A percentile compares a stretch with the other conserved stretches of the same genome.
phyloP scores from a whole-genome alignment of 2,113 vertebrate species.

The Halcyon senegalensis region DNA sequence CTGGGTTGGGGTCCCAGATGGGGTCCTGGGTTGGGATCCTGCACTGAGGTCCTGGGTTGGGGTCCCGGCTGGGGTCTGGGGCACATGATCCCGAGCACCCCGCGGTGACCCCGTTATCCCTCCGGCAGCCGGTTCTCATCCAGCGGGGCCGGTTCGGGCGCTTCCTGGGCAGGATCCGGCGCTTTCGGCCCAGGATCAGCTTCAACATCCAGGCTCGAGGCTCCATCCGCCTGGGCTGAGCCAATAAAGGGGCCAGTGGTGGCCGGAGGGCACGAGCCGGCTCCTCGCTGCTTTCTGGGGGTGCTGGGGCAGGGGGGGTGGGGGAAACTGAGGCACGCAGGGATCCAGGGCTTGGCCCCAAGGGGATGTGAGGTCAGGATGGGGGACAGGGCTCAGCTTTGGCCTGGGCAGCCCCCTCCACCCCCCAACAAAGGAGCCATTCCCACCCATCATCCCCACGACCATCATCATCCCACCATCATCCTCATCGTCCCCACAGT shows the following conservation, averaged over 20 bases:
- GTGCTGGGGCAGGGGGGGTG: too few relatives aligned
- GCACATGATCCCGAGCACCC: too few relatives aligned
- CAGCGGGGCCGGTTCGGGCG: slow-evolving; percentile 31
- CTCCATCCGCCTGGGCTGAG: background rate
- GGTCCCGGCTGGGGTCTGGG: too few relatives aligned
- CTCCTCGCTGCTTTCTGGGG: background rate
- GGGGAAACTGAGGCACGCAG: background rate
- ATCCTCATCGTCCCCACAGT: background rate
- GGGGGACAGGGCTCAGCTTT: background rate
- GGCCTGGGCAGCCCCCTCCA: too few relatives aligned
- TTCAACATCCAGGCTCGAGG: rapidly evolving
- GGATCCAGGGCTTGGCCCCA: background rate
- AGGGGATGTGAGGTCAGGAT: background rate
- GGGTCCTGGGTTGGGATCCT: too few relatives aligned
- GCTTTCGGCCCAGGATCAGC: rapidly evolving
- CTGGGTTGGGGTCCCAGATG: too few relatives aligned
- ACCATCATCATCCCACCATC: background rate
- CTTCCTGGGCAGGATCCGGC: background rate
- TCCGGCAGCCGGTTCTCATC: background rate
- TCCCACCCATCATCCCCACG: background rate
- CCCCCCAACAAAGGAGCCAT: background rate
- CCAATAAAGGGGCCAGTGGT: background rate
- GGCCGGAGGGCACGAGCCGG: background rate
- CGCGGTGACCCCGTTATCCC: background rate
- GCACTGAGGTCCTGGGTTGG: background rate